Base-by-base conservation (phyloP, 2,888 invertebrate genomes). In the Acrobasis consociella region DNA sequence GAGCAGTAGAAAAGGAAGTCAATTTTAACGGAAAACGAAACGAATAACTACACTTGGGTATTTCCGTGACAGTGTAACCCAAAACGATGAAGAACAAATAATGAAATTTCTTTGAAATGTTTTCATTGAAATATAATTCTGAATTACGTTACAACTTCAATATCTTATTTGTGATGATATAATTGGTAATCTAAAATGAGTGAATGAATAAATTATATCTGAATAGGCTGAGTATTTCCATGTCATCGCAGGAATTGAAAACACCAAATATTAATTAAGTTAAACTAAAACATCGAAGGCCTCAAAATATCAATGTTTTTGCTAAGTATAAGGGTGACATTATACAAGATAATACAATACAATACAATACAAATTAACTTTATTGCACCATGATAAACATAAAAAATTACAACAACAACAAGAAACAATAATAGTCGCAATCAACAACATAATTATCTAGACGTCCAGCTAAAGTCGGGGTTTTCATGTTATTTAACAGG, bases 381-480 rank as follows among this genome's bases (percentile, higher is more conserved):
- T n/a, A n/a, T n/a, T n/a, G n/a, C n/a, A n/a, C n/a, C n/a, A n/a
- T n/a, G n/a, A n/a, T n/a, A n/a, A n/a, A n/a, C n/a, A n/a, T n/a
- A n/a, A n/a, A n/a, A n/a, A n/a, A n/a, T n/a, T n/a, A n/a, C n/a
- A n/a, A n/a, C n/a, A n/a, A n/a, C n/a, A n/a, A n/a, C n/a, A n/a
- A n/a, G n/a, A n/a, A n/a, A n/a, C 11, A 9, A n/a, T 11, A 50
- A 13, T 60, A 31, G 13, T 51, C 50, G 38, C 38, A 8, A 49
- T 46, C 22, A 61, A 22, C 15, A 61, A 13, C 31, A 31, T 31
- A 7, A 31, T 53, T 46, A 62, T 42, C 22, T 49, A 62, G 55
- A 62, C 79, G 81, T 82, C 80, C 81, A 77, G 73, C 73, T 71
- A 66, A 68, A 73, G 73, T 73, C 73, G 68, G 70, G 42, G 1